Conservation (phyloP, 2,113 vertebrate genomes). For the Illadopsis cleaveri region DNA sequence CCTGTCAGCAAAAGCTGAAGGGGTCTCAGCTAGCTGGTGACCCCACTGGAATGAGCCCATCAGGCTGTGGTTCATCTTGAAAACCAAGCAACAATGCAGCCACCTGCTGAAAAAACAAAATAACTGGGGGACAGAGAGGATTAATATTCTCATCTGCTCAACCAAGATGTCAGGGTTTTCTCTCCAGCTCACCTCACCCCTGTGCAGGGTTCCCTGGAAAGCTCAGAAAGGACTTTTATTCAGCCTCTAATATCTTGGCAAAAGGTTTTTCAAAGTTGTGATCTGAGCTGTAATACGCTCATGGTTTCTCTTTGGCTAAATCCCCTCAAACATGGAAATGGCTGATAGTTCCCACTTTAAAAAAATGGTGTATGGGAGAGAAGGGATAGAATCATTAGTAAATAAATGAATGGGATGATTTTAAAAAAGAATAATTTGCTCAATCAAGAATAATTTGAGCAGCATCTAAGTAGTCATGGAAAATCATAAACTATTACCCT, state of each 20-base stretch:
- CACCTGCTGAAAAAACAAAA: not conserved
- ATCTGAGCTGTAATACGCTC: not conserved
- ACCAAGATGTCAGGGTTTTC: not conserved
- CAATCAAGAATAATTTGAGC: constrained; percentile 65
- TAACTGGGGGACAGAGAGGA: no score
- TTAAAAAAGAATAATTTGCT: constrained; percentile 58
- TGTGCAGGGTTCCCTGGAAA: not conserved
- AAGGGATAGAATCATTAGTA: constrained; percentile 26
- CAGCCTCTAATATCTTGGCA: not conserved
- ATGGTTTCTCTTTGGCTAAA: not conserved
- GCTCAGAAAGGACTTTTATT: not conserved
- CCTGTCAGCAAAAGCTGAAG: not conserved
- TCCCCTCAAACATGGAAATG: not conserved
- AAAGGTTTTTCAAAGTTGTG: constrained; percentile 23
- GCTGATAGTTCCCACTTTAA: not conserved
- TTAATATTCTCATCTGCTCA: not conserved
- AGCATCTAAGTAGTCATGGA: constrained; percentile 62
- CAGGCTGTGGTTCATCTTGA: not conserved
- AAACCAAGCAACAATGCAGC: not conserved
- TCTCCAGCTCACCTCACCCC: not conserved
- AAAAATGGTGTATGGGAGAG: not conserved
- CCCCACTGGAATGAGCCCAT: not conserved
- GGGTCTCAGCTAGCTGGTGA: not conserved
- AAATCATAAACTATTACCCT: constrained; percentile 78
- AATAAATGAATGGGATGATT: constrained; percentile 55